Conservation (phyloP, 1,140 invertebrate genomes). For the Theocolax elegans region DNA sequence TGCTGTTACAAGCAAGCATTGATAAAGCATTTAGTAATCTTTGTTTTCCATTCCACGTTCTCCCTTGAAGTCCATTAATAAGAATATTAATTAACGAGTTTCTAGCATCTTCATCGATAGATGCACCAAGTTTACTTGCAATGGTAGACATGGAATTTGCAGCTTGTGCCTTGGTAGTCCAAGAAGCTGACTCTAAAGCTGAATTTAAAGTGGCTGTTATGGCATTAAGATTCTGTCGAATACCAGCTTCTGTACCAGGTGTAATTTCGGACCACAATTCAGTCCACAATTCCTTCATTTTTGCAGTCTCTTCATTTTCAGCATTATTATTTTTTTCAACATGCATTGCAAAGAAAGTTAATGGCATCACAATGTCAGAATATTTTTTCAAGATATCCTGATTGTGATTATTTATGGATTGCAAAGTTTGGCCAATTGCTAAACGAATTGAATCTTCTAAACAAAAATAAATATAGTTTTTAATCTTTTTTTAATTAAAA, state of each 20-base stretch:
- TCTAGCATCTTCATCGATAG: slow-evolving; percentile 75
- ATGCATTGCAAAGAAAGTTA: slow-evolving; percentile 92
- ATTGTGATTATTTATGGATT: slow-evolving; percentile 84
- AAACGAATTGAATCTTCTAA: slow-evolving; percentile 77
- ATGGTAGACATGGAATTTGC: slow-evolving; percentile 84
- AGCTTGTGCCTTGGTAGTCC: slow-evolving; percentile 87
- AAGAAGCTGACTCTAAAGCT: slow-evolving; percentile 82
- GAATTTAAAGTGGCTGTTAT: slow-evolving; percentile 78
- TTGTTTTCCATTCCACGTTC: slow-evolving; percentile 91
- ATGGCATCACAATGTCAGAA: slow-evolving; percentile 80
- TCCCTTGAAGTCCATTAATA: slow-evolving; percentile 79
- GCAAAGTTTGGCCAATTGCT: slow-evolving; percentile 82
- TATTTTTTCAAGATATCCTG: slow-evolving; percentile 86
- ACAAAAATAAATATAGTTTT: slow-evolving; percentile 45
- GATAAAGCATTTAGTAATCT: slow-evolving; percentile 81
- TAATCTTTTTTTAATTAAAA: neutral
- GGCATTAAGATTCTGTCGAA: slow-evolving; percentile 79
- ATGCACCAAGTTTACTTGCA: slow-evolving; percentile 77
- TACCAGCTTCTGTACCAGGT: slow-evolving; percentile 84
- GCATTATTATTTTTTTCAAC: slow-evolving; percentile 76
- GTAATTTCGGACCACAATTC: slow-evolving; percentile 91
- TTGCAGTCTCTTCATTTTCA: slow-evolving; percentile 73
- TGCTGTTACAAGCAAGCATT: slow-evolving; percentile 76
- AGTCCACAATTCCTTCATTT: slow-evolving; percentile 76
- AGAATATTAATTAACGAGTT: slow-evolving; percentile 77